A percentile compares a stretch with the other conserved stretches of the same genome.
Conservation (phyloP, 2,888 invertebrate species). For the Silvanus unidentatus region DNA sequence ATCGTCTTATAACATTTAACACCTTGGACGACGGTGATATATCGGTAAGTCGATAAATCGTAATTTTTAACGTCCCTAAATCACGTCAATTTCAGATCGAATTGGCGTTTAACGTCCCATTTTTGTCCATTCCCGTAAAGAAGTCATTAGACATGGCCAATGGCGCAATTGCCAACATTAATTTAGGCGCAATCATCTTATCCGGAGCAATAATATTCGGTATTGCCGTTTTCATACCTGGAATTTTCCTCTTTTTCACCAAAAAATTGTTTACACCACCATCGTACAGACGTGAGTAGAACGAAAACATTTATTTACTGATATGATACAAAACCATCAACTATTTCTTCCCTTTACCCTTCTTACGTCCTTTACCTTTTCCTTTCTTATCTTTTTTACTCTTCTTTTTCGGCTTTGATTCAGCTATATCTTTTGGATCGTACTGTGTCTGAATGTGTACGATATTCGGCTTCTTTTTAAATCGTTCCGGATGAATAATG, state of each 20-base stretch:
- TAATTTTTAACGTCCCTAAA: neutral
- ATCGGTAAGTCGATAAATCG: constrained; percentile 46
- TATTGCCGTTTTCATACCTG: constrained; percentile 53
- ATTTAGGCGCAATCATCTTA: constrained; percentile 55
- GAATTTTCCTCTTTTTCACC: constrained; percentile 35
- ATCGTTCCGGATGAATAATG: constrained; percentile 55
- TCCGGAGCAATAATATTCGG: constrained; percentile 54
- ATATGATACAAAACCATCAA: constrained; percentile 4
- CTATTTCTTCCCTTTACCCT: constrained; percentile 14
- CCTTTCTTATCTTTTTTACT: constrained; percentile 19
- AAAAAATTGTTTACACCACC: constrained; percentile 17
- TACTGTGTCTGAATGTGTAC: constrained; percentile 59
- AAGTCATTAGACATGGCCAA: constrained; percentile 47
- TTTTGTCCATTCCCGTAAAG: constrained; percentile 60
- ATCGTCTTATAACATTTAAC: constrained; percentile 54
- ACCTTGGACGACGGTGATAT: constrained; percentile 49
- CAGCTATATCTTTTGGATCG: constrained; percentile 47
- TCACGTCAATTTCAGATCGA: constrained; percentile 49
- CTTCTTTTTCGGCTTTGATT: constrained; percentile 9
- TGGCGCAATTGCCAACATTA: constrained; percentile 55
- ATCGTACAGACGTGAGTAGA: constrained; percentile 12
- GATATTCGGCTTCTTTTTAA: constrained; percentile 45
- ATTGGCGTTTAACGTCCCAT: constrained; percentile 61
- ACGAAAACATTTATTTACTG: constrained; percentile 1
- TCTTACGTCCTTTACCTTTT: constrained; percentile 18